Evolutionary conservation across 2,888 invertebrate species (phyloP).

Genomic region (Phortica okadai): DNA sequence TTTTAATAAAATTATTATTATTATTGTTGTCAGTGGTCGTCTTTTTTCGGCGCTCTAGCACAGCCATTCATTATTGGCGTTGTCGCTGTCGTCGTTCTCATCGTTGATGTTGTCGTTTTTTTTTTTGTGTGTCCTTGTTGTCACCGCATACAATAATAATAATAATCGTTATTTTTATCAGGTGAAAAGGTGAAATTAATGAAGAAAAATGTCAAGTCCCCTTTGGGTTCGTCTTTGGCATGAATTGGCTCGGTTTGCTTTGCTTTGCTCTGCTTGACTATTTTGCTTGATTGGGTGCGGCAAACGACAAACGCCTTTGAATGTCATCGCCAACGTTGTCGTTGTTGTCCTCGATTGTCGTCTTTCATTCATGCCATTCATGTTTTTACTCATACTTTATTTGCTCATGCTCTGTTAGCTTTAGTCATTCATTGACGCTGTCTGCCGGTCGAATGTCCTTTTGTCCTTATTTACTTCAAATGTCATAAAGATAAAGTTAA

Average conservation of each 20-base stretch:
- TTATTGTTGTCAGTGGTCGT: conserved; percentile 3
- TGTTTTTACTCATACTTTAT: conserved; percentile 16
- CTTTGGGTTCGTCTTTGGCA: conserved; percentile 43
- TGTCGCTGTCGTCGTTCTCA: conserved; percentile 35
- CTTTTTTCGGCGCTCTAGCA: neutral
- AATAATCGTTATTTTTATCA: conserved; percentile 53
- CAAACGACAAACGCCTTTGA: neutral
- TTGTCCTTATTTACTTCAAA: conserved; percentile 38
- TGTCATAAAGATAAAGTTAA: conserved; percentile 62
- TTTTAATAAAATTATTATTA: neutral
- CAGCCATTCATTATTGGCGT: neutral
- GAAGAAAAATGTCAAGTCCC: conserved; percentile 61
- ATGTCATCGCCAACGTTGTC: neutral
- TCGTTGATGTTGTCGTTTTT: neutral
- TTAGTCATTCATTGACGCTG: conserved; percentile 53
- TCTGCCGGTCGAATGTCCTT: conserved; percentile 41
- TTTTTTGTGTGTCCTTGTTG: conserved; percentile 9
- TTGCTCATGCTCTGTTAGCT: conserved; percentile 21
- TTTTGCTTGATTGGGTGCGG: conserved; percentile 15
- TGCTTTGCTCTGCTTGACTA: conserved; percentile 3
- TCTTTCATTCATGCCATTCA: conserved; percentile 37
- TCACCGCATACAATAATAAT: conserved; percentile 17
- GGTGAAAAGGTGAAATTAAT: conserved; percentile 67
- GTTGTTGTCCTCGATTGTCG: neutral
- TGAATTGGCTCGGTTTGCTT: neutral